These are phyloP conservation scores for Rhynchonycteris naso DNA, from an alignment of 2,797 vertebrate species.

Conservation along the genomic window DNA sequence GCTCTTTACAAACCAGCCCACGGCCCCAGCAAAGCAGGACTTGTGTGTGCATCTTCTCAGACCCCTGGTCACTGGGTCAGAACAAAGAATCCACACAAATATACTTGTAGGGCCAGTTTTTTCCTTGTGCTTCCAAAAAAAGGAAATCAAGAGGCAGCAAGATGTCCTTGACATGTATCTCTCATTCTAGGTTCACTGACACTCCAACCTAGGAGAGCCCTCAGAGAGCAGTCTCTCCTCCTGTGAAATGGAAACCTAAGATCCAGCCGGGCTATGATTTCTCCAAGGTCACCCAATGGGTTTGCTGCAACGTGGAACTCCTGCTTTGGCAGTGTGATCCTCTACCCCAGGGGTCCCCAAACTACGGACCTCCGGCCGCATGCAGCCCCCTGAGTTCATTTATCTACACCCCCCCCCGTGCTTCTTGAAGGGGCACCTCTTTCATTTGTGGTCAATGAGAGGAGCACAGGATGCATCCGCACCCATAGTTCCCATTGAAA, in stretches of 20 bases:
- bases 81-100: slow-evolving; percentile 52
- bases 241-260: not conserved
- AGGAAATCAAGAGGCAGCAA: slow-evolving; percentile 42
- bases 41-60: slow-evolving; percentile 63
- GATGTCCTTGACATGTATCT: slow-evolving; percentile 3
- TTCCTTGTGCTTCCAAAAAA: slow-evolving; percentile 45
- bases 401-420: too few relatives aligned
- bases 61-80: slow-evolving; percentile 33
- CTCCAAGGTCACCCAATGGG: not conserved
- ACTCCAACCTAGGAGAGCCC: not conserved
- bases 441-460: too few relatives aligned
- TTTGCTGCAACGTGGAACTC: not conserved
- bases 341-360: too few relatives aligned
- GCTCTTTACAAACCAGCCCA: slow-evolving; percentile 71
- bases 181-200: not conserved
- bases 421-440: too few relatives aligned
- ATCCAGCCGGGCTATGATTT: not conserved
- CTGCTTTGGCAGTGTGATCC: not conserved
- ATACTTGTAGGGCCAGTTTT: not conserved
- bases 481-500: too few relatives aligned
- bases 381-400: too few relatives aligned
- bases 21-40: slow-evolving; percentile 60
- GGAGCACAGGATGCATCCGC: too few relatives aligned
- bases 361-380: too few relatives aligned
- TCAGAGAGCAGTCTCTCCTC: not conserved